These are phyloP conservation scores for Pammene fasciana DNA, from an alignment of 2,888 invertebrate species.

Conservation along the genomic window DNA sequence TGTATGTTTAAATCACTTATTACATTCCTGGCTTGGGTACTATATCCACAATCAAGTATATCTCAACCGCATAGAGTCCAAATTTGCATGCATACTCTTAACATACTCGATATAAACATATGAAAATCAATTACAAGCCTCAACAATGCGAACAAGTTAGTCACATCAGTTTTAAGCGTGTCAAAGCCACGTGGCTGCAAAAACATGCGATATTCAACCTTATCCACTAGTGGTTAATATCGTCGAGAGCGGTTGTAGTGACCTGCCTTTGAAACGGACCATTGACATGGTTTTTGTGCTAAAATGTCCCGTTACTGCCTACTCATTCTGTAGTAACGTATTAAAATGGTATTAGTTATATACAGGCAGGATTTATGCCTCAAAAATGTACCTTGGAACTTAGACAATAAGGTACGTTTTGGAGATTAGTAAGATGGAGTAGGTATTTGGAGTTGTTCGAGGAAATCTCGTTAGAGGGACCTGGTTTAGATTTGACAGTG, in stretches of 20 bases:
- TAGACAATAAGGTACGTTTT: background rate
- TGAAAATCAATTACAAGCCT: conserved; percentile 31
- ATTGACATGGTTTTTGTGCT: conserved; percentile 40
- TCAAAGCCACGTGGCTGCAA: background rate
- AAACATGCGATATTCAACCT: conserved; percentile 3
- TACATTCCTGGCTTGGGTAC: background rate
- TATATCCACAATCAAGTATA: background rate
- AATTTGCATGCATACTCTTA: background rate
- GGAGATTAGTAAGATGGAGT: background rate
- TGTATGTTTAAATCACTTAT: conserved; percentile 3
- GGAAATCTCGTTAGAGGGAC: conserved; percentile 29
- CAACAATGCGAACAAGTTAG: conserved; percentile 27
- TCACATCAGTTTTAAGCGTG: conserved; percentile 24
- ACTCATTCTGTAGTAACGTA: conserved; percentile 33
- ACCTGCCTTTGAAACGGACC: conserved; percentile 26
- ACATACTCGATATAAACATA: conserved; percentile 17
- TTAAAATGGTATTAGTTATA: conserved; percentile 31
- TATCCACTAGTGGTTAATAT: background rate
- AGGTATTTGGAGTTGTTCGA: conserved; percentile 2
- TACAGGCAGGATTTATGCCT: background rate
- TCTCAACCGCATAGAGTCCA: background rate
- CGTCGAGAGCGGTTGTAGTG: background rate
- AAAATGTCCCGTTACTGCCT: conserved; percentile 35
- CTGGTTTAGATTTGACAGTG: conserved; percentile 28
- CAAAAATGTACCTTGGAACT: background rate